Evolutionary conservation across 2,797 vertebrate species (phyloP), one percentile per base, ranked within the genome.

Genomic region (Etheostoma perlongum): DNA sequence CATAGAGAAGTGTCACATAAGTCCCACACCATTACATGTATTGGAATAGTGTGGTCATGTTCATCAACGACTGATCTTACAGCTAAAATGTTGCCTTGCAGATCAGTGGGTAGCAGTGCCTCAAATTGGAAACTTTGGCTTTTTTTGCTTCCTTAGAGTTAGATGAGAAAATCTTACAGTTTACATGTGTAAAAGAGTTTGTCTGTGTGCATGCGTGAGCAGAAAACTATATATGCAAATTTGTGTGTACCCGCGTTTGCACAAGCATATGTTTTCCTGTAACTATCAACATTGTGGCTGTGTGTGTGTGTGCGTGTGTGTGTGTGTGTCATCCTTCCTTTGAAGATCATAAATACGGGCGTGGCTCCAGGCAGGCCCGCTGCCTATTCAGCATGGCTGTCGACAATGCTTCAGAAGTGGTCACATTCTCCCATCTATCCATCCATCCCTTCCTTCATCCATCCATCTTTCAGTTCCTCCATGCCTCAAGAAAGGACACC

Each of bases 351-450:
- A 95, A 94, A 95, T 93, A 94, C 93, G 83, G 93, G 90, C 90
- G 90, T 87, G 85, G 89, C 89, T 91, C 86, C 85, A 89, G 85
- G 81, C 87, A 91, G 91, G 90, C 89, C 89, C 68, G 86, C 86
- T 90, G 90, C 84, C 92, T 94, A 85, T 95, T 94, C 94, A 91
- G 89, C 88, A 80, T 92, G 93, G 92, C 91, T 94, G 92, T 95
- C 93, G 89, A 95, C 93, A 95, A 94, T 95, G 92, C 93, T 76
- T 95, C 91, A 93, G 94, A 96, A 95, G 94, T 96, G 93, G 95
- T 95, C 83, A 88, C 83, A 89, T 93, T 90, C 89, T 91, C 89
- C 90, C 90, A 91, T 91, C 92, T 89, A 90, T 92, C 90, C 85
- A 67, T 64, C 48, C 49, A 30, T 67, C 57, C 85, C 83, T 91